Evolutionary conservation across 1,140 invertebrate genomes (phyloP), one percentile per base, ranked within the genome.

Genomic region (Drosophila insularis): DNA sequence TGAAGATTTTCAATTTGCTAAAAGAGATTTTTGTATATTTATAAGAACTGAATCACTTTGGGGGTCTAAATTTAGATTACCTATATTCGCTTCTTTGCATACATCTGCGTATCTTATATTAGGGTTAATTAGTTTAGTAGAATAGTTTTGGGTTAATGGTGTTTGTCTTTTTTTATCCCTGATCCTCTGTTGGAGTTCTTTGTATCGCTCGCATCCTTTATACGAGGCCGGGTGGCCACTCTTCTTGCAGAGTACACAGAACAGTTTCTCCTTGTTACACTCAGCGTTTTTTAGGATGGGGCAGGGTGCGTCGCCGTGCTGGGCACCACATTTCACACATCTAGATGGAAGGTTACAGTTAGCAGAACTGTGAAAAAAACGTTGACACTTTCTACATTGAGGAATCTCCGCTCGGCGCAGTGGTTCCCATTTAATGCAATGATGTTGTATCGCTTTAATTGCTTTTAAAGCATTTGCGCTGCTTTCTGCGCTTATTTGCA

Each of bases 381-480:
- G n/a, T n/a, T n/a, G n/a, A n/a, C n/a, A n/a, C n/a, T n/a, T n/a
- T n/a, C n/a, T n/a, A n/a, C n/a, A n/a, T n/a, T n/a, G n/a, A n/a
- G n/a, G n/a, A n/a, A n/a, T n/a, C n/a, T n/a, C n/a, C n/a, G n/a
- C n/a, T n/a, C n/a, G n/a, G n/a, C n/a, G n/a, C n/a, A n/a, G 4
- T 11, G 37, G 37, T 40, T 43, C 40, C 40, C 40, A 43, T n/a
- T 43, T 43, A 14, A 43, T 43, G 40, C 40, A 43, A n/a, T 43
- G 40, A 14, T 43, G 14, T 14, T 13, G 5, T 4, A 43, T 13
- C 6, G 43, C 17, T 46, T 17, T 46, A 17, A 46, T 46, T 3
- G 43, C n/a, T 46, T 46, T 14, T 5, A 46, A 17, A 5, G n/a
- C 43, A 14, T 11, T 46, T 46, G 7, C 43, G 17, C 17, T 46